Conservation (phyloP, 2,797 vertebrate species). For the Amphiprion clarkii region DNA sequence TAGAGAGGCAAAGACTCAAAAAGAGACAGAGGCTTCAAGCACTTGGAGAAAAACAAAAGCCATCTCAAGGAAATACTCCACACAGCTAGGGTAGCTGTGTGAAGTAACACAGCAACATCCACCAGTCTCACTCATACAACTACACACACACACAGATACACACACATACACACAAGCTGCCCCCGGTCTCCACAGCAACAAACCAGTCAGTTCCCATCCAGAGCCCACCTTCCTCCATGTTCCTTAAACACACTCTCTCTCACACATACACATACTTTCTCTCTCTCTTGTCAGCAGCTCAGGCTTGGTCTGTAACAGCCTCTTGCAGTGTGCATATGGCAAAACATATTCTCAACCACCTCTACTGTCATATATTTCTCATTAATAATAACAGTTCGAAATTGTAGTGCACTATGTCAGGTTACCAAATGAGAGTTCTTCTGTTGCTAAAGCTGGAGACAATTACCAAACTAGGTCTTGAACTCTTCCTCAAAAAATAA, state of each 20-base stretch:
- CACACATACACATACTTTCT: slow-evolving; percentile 1
- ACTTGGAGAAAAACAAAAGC: slow-evolving; percentile 69
- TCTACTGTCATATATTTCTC: slow-evolving; percentile 19
- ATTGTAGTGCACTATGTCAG: not conserved
- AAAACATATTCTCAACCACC: slow-evolving; percentile 36
- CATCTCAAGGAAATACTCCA: slow-evolving; percentile 59
- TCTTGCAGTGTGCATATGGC: slow-evolving; percentile 48
- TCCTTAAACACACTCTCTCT: not conserved
- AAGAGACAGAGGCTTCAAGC: slow-evolving; percentile 50
- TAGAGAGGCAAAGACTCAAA: slow-evolving; percentile 40
- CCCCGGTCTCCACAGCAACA: slow-evolving; percentile 74
- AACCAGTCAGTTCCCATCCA: slow-evolving; percentile 66
- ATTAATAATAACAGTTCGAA: slow-evolving; percentile 36
- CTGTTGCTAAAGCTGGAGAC: not conserved
- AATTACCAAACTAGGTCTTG: slow-evolving; percentile 7
- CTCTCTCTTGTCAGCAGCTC: slow-evolving; percentile 5
- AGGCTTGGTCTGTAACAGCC: slow-evolving; percentile 32
- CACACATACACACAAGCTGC: slow-evolving; percentile 30
- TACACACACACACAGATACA: slow-evolving; percentile 11
- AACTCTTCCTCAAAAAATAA: not conserved
- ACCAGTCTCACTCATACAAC: slow-evolving; percentile 59
- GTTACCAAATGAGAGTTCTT: slow-evolving; percentile 7
- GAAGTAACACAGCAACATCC: slow-evolving; percentile 66
- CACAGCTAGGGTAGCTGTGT: slow-evolving; percentile 20
- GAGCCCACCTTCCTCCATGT: slow-evolving; percentile 47